Evolutionary conservation across 2,888 invertebrate species (phyloP).

Genomic region (Macrophya annulata): DNA sequence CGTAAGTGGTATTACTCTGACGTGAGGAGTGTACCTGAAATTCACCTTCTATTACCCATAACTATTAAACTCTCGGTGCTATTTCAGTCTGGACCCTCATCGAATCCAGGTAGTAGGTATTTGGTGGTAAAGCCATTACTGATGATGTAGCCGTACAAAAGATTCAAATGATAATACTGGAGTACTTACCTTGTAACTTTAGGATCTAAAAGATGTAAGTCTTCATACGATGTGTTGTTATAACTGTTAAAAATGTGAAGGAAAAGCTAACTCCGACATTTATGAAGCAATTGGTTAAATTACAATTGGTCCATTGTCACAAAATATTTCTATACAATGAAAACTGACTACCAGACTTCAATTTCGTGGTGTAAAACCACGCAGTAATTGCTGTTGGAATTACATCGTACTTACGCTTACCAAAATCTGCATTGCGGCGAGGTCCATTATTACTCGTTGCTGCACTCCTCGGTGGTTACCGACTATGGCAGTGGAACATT

Average conservation of each 20-base stretch:
- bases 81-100: background rate
- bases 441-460: constrained; percentile 72
- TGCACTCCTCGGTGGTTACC: constrained; percentile 54
- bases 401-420: constrained; percentile 74
- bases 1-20: constrained; percentile 23
- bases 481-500: constrained; percentile 3
- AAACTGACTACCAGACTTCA: constrained; percentile 66
- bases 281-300: background rate
- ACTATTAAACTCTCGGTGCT: background rate
- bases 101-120: background rate
- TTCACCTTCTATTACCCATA: background rate
- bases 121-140: background rate
- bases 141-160: background rate
- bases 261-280: background rate
- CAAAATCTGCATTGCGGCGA: constrained; percentile 73
- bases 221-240: too few relatives aligned
- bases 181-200: too few relatives aligned
- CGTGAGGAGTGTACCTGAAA: constrained; percentile 30
- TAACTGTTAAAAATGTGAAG: background rate
- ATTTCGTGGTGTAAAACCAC: constrained; percentile 70
- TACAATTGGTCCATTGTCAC: background rate
- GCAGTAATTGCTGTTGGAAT: constrained; percentile 73
- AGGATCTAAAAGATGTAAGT: background rate
- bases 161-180: too few relatives aligned
- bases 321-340: background rate